Evolutionary conservation across 2,113 vertebrate species (phyloP).

Genomic region (Ammodytes marinus): DNA sequence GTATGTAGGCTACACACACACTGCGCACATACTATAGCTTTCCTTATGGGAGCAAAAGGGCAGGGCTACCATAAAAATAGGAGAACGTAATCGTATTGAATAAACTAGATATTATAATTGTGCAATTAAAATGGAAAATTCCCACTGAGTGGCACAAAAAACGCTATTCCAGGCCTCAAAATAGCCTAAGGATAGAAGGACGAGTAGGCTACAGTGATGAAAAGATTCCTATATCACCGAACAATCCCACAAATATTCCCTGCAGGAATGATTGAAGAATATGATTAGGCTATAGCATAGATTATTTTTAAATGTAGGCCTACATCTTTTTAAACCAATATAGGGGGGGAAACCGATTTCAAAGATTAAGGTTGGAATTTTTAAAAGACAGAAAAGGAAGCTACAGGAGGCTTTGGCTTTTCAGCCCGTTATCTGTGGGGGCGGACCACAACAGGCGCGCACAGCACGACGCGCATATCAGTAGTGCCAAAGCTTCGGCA

Average conservation of each 20-base stretch:
- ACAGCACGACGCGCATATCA: slow-evolving; percentile 56
- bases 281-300: not conserved
- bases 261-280: not conserved
- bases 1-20: not conserved
- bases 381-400: not conserved
- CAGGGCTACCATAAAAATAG: not conserved
- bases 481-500: slow-evolving; percentile 58
- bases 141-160: not conserved
- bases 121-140: not conserved
- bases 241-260: not conserved
- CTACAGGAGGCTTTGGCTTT: not conserved
- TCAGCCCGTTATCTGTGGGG: slow-evolving; percentile 59
- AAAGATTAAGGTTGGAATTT: not conserved
- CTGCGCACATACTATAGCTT: not conserved
- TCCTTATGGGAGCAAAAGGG: not conserved
- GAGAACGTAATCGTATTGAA: not conserved
- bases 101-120: not conserved
- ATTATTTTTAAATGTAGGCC: not conserved
- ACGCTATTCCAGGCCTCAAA: not conserved
- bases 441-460: slow-evolving; percentile 74
- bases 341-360: not conserved
- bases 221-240: not conserved
- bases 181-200: not conserved
- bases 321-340: not conserved
- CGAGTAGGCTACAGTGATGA: not conserved